Conservation (phyloP, 2,888 invertebrate genomes). For the Thera britannica region DNA sequence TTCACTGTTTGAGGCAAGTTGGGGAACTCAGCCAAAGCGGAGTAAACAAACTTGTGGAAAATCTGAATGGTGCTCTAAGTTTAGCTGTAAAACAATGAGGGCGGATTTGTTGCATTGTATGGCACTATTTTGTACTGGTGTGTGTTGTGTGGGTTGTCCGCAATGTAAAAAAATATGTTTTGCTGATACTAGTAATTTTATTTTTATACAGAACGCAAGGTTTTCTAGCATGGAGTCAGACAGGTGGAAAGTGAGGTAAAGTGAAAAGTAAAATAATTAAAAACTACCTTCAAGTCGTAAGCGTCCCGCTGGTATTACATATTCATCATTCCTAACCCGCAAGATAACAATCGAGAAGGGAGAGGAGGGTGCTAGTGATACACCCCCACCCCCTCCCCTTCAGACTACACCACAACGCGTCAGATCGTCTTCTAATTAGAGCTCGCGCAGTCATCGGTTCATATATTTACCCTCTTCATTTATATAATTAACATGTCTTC, state of each 20-base stretch:
- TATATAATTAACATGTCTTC: constrained; percentile 44
- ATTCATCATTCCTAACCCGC: background rate
- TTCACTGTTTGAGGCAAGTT: constrained; percentile 29
- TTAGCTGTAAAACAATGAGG: constrained; percentile 12
- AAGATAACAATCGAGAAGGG: background rate
- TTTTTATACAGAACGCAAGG: no score
- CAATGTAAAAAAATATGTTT: no score
- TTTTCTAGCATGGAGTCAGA: no score
- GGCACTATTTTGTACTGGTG: constrained; percentile 11
- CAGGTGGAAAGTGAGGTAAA: no score
- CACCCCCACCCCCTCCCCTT: background rate
- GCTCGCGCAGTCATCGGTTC: constrained; percentile 47
- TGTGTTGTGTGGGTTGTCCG: background rate
- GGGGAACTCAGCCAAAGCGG: constrained; percentile 26
- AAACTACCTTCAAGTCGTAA: no score
- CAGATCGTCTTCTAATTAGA: constrained; percentile 50
- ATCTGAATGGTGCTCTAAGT: constrained; percentile 27
- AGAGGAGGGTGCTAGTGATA: background rate
- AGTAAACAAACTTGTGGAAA: constrained; percentile 31
- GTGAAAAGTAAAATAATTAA: no score
- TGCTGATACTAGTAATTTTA: no score
- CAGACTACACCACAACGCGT: constrained; percentile 24
- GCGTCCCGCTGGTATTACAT: background rate
- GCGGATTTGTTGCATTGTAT: constrained; percentile 4
- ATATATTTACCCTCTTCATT: constrained; percentile 50